Percentiles rank a stretch among this genome's conserved stretches.
Evolutionary conservation across 2,113 vertebrate species (phyloP).

Genomic region (Terrapene triunguis): DNA sequence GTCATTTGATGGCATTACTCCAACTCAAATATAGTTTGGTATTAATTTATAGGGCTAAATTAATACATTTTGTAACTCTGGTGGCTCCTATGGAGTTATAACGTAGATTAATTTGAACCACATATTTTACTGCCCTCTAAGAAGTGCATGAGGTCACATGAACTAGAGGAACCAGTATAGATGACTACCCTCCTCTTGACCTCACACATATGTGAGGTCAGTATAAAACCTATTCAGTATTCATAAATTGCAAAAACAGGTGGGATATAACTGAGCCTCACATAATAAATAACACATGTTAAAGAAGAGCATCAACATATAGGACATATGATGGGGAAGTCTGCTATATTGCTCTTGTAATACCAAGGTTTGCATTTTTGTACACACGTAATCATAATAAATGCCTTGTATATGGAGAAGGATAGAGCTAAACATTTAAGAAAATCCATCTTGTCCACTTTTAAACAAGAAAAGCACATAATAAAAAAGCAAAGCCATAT

Average conservation of each 20-base stretch:
- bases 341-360: background rate
- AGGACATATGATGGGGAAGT: background rate
- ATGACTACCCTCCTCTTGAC: background rate
- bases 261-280: background rate
- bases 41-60: background rate
- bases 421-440: background rate
- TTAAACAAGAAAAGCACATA: background rate
- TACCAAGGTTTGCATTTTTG: background rate
- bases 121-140: background rate
- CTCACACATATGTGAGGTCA: background rate
- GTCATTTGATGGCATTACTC: background rate
- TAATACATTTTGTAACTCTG: background rate
- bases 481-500: background rate
- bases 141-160: background rate
- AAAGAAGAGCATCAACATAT: background rate
- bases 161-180: background rate
- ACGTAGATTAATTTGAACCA: background rate
- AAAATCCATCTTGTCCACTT: constrained; percentile 12
- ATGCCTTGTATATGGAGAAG: background rate
- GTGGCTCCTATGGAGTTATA: background rate
- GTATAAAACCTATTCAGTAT: background rate
- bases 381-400: constrained; percentile 10
- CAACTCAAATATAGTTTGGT: background rate
- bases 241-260: background rate
- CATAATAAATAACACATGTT: background rate